Evolutionary conservation across 2,113 vertebrate genomes (phyloP), one percentile per base, ranked within the genome.

Genomic region (Ursus arctos): DNA sequence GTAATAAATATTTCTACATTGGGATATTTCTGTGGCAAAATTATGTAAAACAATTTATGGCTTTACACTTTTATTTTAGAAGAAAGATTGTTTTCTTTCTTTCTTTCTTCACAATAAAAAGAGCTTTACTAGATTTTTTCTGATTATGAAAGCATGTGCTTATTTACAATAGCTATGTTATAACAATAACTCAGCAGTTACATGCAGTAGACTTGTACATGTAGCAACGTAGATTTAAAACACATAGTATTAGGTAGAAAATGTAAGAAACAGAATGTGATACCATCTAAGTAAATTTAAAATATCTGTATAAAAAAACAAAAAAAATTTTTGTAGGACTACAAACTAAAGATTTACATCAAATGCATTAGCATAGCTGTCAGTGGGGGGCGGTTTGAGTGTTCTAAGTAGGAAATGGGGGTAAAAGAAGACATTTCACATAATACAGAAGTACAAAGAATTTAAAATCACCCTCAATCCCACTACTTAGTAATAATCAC

Each of bases 1-100:
- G 15, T 93, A 97, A 98, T 91, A 91, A 80, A 61, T 51, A 87
- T 51, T 97, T 97, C 72, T 87, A 59, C 24, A 92, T 67, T 97
- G 31, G 81, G 31, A 92, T 94, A 51, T 59, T 71, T 89, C 24
- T 31, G 49, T 86, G 71, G 82, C 31, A 88, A 88, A 97, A 74
- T 84, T 83, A 92, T 81, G 8, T 74, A 97, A 80, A 97, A 53
- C 61, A 88, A 83, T 72, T 94, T 91, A 24, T 77, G 71, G 22
- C 84, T 96, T 93, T 81, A 26, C 59, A 49, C 74, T 87, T 49
- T 97, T 98, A 1, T 86, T 51, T 93, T 59, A 79, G 53, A 97
- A 87, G 31, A 97, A 93, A 89, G 61, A 33, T 72, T 83, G 1
- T 80, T 91, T 93, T 69, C 15, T 82, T 84, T 92, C 5, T 67